Evolutionary conservation across 2,113 vertebrate species (phyloP).

Genomic region (Zosterops japonicus): DNA sequence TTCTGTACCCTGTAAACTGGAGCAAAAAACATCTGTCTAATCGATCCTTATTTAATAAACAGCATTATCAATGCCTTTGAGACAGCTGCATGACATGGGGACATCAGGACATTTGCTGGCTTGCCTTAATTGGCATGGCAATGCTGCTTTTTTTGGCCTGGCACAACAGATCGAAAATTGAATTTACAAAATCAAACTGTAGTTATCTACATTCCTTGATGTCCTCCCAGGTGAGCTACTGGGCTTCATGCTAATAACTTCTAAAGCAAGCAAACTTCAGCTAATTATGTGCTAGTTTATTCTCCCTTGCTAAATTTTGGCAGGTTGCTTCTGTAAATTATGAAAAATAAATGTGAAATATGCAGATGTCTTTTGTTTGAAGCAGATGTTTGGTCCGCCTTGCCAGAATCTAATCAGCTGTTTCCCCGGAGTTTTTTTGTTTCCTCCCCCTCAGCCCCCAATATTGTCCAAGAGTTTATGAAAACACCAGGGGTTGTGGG

Average conservation of each 20-base stretch:
- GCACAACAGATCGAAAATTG: conserved; percentile 57
- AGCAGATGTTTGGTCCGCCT: conserved; percentile 95
- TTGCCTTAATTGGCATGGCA: conserved; percentile 42
- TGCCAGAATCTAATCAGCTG: conserved; percentile 97
- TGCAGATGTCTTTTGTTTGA: conserved; percentile 99
- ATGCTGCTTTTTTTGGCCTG: conserved; percentile 49
- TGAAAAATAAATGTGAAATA: conserved; percentile 99
- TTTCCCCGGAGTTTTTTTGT: conserved; percentile 78
- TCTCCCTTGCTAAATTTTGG: conserved; percentile 92
- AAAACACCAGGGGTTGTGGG: conserved; percentile 77
- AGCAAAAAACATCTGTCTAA: conserved; percentile 32
- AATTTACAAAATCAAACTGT: conserved; percentile 77
- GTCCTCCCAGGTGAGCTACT: conserved; percentile 83
- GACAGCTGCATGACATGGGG: conserved; percentile 35
- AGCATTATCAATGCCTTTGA: conserved; percentile 12
- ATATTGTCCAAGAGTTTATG: conserved; percentile 81
- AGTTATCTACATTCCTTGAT: conserved; percentile 74
- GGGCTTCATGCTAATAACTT: conserved; percentile 88
- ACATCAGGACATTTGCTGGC: conserved; percentile 27
- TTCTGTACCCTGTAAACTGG: neutral
- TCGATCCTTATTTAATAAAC: conserved; percentile 61
- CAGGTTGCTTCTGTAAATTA: conserved; percentile 98
- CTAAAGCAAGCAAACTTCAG: conserved; percentile 98
- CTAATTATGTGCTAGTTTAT: conserved; percentile 89
- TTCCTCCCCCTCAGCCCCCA: conserved; percentile 20